Percentiles rank a stretch among this genome's conserved stretches.
Conservation (phyloP, 2,888 invertebrate species). For the Ametastegia equiseti region DNA sequence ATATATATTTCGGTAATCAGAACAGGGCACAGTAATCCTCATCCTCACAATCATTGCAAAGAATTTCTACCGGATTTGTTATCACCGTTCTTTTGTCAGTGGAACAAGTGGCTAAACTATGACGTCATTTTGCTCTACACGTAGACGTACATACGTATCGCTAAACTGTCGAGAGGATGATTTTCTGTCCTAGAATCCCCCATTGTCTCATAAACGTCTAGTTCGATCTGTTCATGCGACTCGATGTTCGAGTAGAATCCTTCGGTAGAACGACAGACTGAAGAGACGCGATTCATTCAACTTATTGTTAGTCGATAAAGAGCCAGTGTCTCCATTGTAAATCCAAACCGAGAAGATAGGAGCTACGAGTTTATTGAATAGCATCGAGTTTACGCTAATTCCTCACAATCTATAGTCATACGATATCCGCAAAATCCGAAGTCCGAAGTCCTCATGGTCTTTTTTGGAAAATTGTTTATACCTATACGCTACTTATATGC, state of each 20-base stretch:
- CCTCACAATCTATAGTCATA: not conserved
- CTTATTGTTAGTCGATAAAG: not conserved
- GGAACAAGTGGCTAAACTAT: not conserved
- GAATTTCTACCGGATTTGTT: not conserved
- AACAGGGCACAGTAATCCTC: too few relatives aligned
- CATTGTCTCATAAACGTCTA: slow-evolving; percentile 11
- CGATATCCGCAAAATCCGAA: not conserved
- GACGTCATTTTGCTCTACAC: not conserved
- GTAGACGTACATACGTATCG: too few relatives aligned
- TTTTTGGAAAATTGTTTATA: too few relatives aligned
- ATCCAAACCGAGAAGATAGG: not conserved
- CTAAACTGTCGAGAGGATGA: slow-evolving; percentile 10
- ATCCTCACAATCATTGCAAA: not conserved
- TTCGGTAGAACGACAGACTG: not conserved
- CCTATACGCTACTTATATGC: too few relatives aligned
- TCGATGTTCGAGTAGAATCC: not conserved
- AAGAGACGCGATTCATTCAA: slow-evolving; percentile 23
- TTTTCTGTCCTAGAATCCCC: not conserved
- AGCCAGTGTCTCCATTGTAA: not conserved
- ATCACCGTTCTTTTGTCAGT: slow-evolving; percentile 1
- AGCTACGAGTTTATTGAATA: not conserved
- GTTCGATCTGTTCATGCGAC: too few relatives aligned
- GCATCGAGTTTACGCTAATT: not conserved
- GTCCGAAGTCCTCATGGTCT: too few relatives aligned
- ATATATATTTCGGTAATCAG: too few relatives aligned